A percentile compares a stretch with the other conserved stretches of the same genome.
phyloP scores from a whole-genome alignment of 1,140 invertebrate genomes.

The Drosophila navojoa region DNA sequence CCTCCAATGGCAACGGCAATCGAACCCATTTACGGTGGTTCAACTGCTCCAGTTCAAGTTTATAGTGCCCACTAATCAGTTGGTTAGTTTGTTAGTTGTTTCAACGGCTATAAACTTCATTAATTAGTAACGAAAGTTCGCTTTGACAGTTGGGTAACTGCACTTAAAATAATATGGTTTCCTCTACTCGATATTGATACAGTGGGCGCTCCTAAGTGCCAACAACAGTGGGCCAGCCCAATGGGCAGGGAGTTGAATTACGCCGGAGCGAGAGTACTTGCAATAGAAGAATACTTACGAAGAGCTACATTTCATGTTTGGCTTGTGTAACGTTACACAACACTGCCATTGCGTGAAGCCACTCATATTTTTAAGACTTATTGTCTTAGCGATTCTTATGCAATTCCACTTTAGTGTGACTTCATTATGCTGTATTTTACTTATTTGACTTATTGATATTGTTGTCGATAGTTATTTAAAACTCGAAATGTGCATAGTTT shows the following conservation, averaged over 20 bases:
- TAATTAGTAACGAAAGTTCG: constrained; percentile 48
- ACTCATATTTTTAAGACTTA: too few species aligned
- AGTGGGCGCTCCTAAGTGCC: neutral
- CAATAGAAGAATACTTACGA: too few species aligned
- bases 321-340: too few species aligned
- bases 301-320: too few species aligned
- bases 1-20: too few species aligned
- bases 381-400: too few species aligned
- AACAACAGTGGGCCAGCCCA: neutral
- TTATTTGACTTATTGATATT: too few species aligned
- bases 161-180: constrained; percentile 1
- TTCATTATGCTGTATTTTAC: too few species aligned
- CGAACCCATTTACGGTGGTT: neutral
- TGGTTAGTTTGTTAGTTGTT: constrained; percentile 34
- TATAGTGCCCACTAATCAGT: constrained; percentile 68
- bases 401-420: too few species aligned
- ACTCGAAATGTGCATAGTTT: too few species aligned
- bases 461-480: neutral
- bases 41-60: constrained; percentile 39
- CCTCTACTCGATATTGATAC: neutral
- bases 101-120: constrained; percentile 55
- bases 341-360: neutral
- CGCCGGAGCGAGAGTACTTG: too few species aligned
- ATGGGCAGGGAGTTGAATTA: too few species aligned
- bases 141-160: constrained; percentile 7